phyloP scores from a whole-genome alignment of 2,888 invertebrate genomes.

The Pristionchus japonicus region DNA sequence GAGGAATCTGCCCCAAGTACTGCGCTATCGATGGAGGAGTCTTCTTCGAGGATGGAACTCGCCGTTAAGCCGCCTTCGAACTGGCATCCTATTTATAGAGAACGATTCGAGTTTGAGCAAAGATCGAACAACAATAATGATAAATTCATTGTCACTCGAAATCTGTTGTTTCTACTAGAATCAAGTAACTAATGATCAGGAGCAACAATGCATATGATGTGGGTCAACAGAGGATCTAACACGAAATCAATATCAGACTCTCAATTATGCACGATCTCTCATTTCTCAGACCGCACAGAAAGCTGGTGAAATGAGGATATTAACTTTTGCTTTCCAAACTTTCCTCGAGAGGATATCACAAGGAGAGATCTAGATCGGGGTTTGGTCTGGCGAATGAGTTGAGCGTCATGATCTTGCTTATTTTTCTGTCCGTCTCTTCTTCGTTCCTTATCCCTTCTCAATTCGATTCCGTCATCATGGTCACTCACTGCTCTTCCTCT shows the following conservation, averaged over 20 bases:
- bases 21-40: conserved; percentile 66
- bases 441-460: background rate
- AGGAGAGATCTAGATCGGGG: background rate
- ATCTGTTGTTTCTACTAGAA: background rate
- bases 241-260: too few relatives aligned
- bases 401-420: background rate
- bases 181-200: background rate
- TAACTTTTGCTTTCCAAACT: too few relatives aligned
- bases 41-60: conserved; percentile 66
- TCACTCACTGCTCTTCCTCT: conserved; percentile 27
- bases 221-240: too few relatives aligned
- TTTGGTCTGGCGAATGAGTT: background rate
- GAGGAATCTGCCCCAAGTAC: conserved; percentile 64
- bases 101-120: background rate
- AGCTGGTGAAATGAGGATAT: too few relatives aligned
- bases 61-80: conserved; percentile 44
- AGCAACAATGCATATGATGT: background rate
- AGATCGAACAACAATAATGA: conserved; percentile 27
- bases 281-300: too few relatives aligned
- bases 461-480: background rate
- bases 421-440: background rate
- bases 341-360: too few relatives aligned
- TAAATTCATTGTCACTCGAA: conserved; percentile 16
- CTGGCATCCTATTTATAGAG: background rate
- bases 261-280: too few relatives aligned